Base-by-base conservation (phyloP, 2,888 invertebrate species). In the Erebia ligea region DNA sequence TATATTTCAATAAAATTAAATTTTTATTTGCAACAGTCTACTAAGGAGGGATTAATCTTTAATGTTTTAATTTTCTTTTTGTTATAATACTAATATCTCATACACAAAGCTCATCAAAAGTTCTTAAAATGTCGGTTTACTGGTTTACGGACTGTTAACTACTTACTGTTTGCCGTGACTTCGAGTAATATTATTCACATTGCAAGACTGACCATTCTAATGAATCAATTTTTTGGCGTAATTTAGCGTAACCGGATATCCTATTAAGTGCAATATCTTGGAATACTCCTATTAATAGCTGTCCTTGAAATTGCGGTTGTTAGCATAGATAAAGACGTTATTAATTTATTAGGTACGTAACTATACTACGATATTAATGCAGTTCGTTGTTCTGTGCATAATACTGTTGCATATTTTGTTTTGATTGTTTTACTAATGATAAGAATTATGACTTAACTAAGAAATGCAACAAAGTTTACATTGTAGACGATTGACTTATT, bases 231-330 rank as follows among this genome's bases (percentile, higher is more conserved):
- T 61, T 45, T 61, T 45, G 61, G 61, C 62, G 25, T 62, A 62
- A 62, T 62, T 48, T 48, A 21, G 45, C 15, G 67, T 52, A 50
- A 58, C 69, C 58, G 58, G 63, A 54, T 54, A 63, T 54, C 34
- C 61, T 62, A 48, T 15, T 62, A 8, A 9, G 62, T 48, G 62
- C 62, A 62, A 62, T 48, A 62, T 21, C 62, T 15, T 15, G 62
- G 45, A 62, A 9, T 21, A 48, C 48, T 48, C 6, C 21, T 61
- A 62, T 48, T 48, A 48, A 48, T 62, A 48, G 15, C 62, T 21
- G 48, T 48, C 62, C 62, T 62, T 62, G 48, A 62, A 48, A 48
- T 15, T 19, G 19, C 15, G 21, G 45, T n/a, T 17, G 19, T 42
- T 17, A 3, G 42, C n/a, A 19, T 42, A 2, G 45, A 45, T 45